Evolutionary conservation across 2,797 vertebrate genomes (phyloP).

Genomic region (Anabacerthia variegaticeps): DNA sequence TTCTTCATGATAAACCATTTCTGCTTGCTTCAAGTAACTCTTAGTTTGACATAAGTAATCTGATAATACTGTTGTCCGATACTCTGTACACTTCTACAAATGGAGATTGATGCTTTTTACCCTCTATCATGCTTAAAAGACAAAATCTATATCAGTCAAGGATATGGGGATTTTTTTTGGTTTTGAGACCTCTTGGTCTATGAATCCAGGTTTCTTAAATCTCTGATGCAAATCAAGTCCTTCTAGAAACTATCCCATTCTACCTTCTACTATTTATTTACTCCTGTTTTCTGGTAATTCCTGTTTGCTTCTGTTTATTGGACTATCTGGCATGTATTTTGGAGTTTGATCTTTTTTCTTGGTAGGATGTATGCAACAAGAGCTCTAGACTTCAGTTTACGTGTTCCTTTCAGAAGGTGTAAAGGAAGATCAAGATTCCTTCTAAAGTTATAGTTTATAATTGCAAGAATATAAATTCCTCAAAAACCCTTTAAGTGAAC

Average conservation of each 20-base stretch:
- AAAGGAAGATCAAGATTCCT: neutral
- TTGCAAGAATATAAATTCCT: neutral
- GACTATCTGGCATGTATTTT: neutral
- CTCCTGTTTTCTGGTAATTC: neutral
- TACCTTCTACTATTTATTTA: neutral
- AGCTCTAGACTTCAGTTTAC: neutral
- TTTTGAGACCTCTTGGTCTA: neutral
- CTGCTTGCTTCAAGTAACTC: neutral
- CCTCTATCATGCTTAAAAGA: neutral
- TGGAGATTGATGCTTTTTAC: neutral
- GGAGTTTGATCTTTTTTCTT: neutral
- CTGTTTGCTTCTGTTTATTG: neutral
- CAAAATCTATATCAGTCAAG: neutral
- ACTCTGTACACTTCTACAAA: neutral
- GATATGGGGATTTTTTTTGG: fast-evolving
- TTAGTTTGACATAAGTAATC: neutral
- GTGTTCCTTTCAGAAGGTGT: neutral
- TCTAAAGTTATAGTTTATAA: neutral
- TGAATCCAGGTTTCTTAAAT: neutral
- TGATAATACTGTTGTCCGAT: neutral
- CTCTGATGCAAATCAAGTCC: neutral
- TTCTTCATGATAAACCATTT: neutral
- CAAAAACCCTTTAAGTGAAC: neutral
- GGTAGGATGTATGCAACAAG: neutral
- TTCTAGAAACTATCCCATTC: neutral